Conservation (phyloP, 2,113 vertebrate species). For the Tenebrosternarchus preto region DNA sequence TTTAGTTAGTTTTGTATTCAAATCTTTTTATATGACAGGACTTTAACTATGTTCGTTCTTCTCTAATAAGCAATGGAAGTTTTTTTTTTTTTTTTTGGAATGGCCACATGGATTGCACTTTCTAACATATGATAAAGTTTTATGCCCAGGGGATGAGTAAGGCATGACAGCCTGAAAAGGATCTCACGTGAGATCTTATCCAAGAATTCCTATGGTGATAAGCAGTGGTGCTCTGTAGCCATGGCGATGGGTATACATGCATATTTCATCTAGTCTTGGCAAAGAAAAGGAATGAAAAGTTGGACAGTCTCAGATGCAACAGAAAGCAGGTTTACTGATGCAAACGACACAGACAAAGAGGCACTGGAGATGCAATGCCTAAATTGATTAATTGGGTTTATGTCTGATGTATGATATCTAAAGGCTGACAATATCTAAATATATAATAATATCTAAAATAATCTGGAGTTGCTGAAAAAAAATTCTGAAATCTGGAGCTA, state of each 20-base stretch:
- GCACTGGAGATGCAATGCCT: slow-evolving; percentile 62
- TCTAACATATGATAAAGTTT: neutral
- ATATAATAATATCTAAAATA: neutral
- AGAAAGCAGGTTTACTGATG: slow-evolving; percentile 66
- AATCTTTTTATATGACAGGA: too few species aligned
- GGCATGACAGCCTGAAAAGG: neutral
- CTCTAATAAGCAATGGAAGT: neutral
- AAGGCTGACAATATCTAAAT: slow-evolving; percentile 42
- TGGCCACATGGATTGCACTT: too few species aligned
- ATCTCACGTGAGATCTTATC: neutral
- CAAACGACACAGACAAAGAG: slow-evolving; percentile 67
- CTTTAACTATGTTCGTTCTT: too few species aligned
- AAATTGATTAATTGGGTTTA: slow-evolving; percentile 67
- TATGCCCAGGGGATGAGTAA: neutral
- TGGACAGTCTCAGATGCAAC: slow-evolving; percentile 50
- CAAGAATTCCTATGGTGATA: slow-evolving; percentile 48
- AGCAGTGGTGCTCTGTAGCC: slow-evolving; percentile 46
- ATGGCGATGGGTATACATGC: slow-evolving; percentile 54
- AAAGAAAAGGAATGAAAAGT: slow-evolving; percentile 52
- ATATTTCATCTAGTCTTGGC: slow-evolving; percentile 53
- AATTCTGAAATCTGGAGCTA: neutral
- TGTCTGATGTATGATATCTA: slow-evolving; percentile 49
- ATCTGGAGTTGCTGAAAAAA: neutral
- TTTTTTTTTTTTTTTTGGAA: too few species aligned
- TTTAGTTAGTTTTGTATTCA: too few species aligned